phyloP scores from a whole-genome alignment of 1,140 invertebrate species.

The Lasioglossum baleicum region DNA sequence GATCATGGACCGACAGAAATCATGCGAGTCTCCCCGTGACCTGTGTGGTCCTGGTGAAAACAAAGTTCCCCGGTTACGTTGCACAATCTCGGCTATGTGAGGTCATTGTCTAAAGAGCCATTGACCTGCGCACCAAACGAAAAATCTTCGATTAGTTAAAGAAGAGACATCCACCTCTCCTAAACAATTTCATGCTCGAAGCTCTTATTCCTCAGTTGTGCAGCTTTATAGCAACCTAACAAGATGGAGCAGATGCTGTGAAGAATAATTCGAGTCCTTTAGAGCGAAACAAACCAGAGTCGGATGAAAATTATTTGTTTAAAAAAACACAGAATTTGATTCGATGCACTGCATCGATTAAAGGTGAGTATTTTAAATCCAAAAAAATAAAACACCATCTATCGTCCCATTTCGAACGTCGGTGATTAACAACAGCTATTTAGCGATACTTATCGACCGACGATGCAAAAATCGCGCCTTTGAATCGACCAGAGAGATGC shows the following conservation, averaged over 20 bases:
- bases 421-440: constrained; percentile 11
- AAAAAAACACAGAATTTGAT: no score
- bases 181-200: no score
- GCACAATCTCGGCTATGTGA: constrained; percentile 35
- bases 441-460: constrained; percentile 12
- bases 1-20: constrained; percentile 30
- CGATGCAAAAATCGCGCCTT: neutral
- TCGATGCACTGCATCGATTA: no score
- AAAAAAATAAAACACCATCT: neutral
- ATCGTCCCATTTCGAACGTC: constrained; percentile 10
- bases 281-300: no score
- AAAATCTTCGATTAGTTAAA: no score
- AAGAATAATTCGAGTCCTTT: no score
- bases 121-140: neutral
- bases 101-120: constrained; percentile 20
- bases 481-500: constrained; percentile 10
- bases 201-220: no score
- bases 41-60: constrained; percentile 55
- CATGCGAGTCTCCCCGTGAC: constrained; percentile 1
- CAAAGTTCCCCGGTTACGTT: constrained; percentile 51
- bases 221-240: no score
- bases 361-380: neutral
- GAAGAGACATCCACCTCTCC: no score
- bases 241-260: no score
- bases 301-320: no score